Evolutionary conservation across 2,113 vertebrate genomes (phyloP).

Genomic region (Burhinus bistriatus): DNA sequence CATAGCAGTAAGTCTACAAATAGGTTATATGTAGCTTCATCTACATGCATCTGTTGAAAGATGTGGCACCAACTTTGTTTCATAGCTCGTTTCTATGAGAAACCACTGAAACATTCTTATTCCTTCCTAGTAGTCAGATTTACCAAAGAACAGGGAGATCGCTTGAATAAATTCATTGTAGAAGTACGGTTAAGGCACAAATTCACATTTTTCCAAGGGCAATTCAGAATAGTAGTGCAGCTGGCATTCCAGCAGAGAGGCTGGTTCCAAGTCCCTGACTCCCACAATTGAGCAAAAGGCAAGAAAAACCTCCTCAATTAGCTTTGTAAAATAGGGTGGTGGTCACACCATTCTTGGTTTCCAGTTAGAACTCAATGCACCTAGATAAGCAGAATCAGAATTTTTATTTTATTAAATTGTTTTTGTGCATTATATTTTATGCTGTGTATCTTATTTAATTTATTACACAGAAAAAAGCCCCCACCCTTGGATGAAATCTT

Average conservation of each 20-base stretch:
- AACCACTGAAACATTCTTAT: background rate
- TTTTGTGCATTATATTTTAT: background rate
- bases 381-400: background rate
- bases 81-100: background rate
- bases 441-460: background rate
- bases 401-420: background rate
- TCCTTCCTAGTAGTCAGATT: background rate
- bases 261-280: background rate
- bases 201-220: background rate
- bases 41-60: background rate
- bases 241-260: background rate
- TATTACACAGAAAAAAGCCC: fast-evolving
- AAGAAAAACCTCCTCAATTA: background rate
- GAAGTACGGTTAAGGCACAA: background rate
- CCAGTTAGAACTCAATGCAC: background rate
- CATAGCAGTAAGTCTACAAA: background rate
- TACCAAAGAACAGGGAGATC: background rate
- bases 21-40: background rate
- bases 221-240: background rate
- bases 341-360: background rate
- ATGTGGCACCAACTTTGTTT: background rate
- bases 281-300: background rate
- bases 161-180: background rate
- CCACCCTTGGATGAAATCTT: background rate
- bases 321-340: background rate